phyloP scores from a whole-genome alignment of 2,797 vertebrate genomes.

The Cuculus canorus region DNA sequence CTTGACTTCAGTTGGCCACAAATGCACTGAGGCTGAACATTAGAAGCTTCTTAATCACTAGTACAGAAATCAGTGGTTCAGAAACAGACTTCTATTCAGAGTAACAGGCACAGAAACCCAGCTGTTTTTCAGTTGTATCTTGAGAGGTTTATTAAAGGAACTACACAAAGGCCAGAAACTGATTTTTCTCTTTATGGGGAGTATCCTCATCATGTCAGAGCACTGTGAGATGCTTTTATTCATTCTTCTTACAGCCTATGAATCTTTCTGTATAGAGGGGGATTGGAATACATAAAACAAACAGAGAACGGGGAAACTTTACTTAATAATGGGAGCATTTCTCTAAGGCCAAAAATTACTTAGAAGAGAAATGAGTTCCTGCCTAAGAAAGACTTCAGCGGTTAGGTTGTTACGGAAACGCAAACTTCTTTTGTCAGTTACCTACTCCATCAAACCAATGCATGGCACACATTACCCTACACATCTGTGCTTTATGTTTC shows the following conservation, averaged over 20 bases:
- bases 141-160: not conserved
- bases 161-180: not conserved
- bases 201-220: not conserved
- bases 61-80: not conserved
- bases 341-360: not conserved
- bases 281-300: not conserved
- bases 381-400: not conserved
- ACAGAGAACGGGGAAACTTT: not conserved
- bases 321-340: not conserved
- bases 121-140: not conserved
- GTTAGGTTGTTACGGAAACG: slow-evolving; percentile 34
- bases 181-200: not conserved
- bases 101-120: not conserved
- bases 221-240: not conserved
- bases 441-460: not conserved
- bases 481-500: not conserved
- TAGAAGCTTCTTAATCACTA: not conserved
- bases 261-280: not conserved
- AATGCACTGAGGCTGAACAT: not conserved
- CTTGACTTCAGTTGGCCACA: not conserved
- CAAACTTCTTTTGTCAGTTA: not conserved
- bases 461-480: fast-evolving
- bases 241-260: not conserved
- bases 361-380: not conserved
- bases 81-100: not conserved